These are phyloP conservation scores for Drosophila kepulauana DNA, from an alignment of 1,140 invertebrate genomes.

Conservation along the genomic window DNA sequence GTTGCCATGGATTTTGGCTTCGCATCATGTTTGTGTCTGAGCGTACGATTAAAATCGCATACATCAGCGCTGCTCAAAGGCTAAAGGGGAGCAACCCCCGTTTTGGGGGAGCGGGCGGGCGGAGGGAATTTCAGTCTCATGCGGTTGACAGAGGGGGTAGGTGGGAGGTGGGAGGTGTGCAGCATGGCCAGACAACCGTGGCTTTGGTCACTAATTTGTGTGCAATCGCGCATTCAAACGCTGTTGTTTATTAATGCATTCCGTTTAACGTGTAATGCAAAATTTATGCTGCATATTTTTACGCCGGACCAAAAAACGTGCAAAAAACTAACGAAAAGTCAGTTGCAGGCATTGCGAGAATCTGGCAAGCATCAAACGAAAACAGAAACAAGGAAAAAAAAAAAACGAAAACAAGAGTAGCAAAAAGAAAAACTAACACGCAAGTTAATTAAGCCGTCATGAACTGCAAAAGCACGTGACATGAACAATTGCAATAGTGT, in stretches of 20 bases:
- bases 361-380: slow-evolving; percentile 16
- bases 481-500: slow-evolving; percentile 30
- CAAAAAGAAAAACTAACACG: slow-evolving; percentile 48
- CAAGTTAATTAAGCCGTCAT: slow-evolving; percentile 70
- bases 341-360: not conserved
- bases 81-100: not conserved
- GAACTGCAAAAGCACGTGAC: slow-evolving; percentile 67
- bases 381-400: not conserved
- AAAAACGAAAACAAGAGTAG: not conserved
- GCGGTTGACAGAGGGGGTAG: slow-evolving; percentile 3
- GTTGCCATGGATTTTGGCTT: slow-evolving; percentile 73
- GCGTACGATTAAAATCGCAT: slow-evolving; percentile 76
- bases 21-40: slow-evolving; percentile 73
- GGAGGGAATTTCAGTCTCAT: slow-evolving; percentile 11
- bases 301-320: not conserved
- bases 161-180: not conserved
- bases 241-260: slow-evolving; percentile 74
- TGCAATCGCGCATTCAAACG: slow-evolving; percentile 74
- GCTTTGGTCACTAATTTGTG: slow-evolving; percentile 72
- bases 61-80: slow-evolving; percentile 61
- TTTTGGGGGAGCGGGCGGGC: not conserved
- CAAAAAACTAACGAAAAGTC: slow-evolving; percentile 28
- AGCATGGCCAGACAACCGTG: slow-evolving; percentile 48
- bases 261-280: slow-evolving; percentile 62
- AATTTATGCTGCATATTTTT: slow-evolving; percentile 38